Conservation (phyloP, 2,113 vertebrate species). For the Ceyx cyanopectus region DNA sequence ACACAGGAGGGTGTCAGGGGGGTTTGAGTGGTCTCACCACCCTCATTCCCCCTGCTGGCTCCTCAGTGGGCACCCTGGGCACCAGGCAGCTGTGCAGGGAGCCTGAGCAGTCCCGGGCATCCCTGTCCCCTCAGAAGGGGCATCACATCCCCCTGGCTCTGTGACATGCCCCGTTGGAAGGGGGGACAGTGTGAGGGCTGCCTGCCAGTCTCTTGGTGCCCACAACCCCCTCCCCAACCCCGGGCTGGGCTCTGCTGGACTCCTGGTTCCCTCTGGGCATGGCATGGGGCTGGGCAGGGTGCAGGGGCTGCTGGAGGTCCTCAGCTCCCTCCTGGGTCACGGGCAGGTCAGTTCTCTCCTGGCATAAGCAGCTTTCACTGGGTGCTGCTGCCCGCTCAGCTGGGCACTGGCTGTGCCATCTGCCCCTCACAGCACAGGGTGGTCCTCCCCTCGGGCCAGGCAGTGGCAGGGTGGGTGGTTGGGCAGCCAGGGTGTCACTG, state of each 20-base stretch:
- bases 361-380: neutral
- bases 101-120: fast-evolving
- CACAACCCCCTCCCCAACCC: neutral
- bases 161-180: neutral
- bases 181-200: neutral
- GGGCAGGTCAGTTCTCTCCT: neutral
- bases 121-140: neutral
- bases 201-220: neutral
- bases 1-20: no score
- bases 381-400: neutral
- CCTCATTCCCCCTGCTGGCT: neutral
- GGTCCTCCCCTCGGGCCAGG: fast-evolving
- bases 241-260: neutral
- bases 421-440: fast-evolving
- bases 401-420: neutral
- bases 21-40: no score
- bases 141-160: neutral
- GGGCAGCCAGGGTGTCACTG: neutral
- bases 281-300: neutral
- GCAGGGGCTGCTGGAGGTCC: neutral
- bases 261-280: fast-evolving
- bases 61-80: neutral
- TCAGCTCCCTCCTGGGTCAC: neutral
- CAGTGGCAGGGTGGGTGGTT: neutral
- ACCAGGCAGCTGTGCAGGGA: fast-evolving